Evolutionary conservation across 37 sponge, comb jelly and placozoan genomes (phyloP).

Genomic region (Ianthella basta): DNA sequence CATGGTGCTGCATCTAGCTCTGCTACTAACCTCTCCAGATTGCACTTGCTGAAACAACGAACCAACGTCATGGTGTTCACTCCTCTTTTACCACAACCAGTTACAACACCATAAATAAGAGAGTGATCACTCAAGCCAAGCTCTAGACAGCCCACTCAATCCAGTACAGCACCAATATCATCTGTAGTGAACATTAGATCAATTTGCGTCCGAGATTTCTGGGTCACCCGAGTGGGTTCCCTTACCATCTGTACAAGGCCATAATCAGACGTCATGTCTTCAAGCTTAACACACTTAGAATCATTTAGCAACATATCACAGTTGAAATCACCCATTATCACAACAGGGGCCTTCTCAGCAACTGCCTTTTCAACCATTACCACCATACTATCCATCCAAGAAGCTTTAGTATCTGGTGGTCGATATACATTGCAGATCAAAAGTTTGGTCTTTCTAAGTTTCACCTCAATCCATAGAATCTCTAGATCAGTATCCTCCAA

Average conservation of each 20-base stretch:
- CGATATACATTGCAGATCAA: constrained; percentile 22
- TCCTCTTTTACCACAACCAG: neutral
- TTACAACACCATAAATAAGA: constrained; percentile 20
- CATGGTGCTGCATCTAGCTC: constrained; percentile 29
- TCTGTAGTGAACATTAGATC: neutral
- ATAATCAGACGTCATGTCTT: constrained; percentile 11
- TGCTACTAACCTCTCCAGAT: neutral
- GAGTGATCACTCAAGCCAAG: constrained; percentile 35
- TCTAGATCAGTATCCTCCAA: constrained; percentile 24
- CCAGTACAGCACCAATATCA: neutral
- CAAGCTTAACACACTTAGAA: neutral
- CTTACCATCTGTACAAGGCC: neutral
- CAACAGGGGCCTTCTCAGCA: neutral
- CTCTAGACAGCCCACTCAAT: neutral
- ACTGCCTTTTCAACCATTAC: constrained; percentile 8
- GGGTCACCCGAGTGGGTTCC: constrained; percentile 28
- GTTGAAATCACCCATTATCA: constrained; percentile 43
- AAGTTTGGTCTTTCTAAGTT: neutral
- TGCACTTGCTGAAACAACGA: constrained; percentile 6
- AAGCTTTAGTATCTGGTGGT: constrained; percentile 15
- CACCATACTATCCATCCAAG: constrained; percentile 23
- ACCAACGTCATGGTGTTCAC: neutral
- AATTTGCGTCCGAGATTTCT: constrained; percentile 12
- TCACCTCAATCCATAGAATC: constrained; percentile 39
- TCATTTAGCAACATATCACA: neutral